Base-by-base conservation (phyloP, 2,888 invertebrate genomes). In the Cacoxenus indagator region DNA sequence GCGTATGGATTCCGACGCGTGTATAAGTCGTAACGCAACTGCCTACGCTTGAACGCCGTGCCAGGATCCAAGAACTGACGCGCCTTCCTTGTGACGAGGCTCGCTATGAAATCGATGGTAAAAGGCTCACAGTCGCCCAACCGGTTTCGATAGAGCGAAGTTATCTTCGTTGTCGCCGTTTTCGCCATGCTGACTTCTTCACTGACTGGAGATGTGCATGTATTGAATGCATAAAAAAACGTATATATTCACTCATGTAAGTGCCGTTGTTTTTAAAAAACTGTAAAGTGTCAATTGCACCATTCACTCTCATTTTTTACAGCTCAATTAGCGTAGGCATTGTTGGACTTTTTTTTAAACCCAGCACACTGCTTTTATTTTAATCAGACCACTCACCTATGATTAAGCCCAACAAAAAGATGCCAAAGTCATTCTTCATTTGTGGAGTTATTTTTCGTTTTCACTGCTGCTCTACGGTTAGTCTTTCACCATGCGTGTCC, bases 121-220 rank as follows among this genome's bases (percentile, higher is more conserved):
- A 80, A 70, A 45, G 78, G 76, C 46, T 80, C 75, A 62, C 79
- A 80, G 55, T 76, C 69, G 43, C 78, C 78, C 70, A 76, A 71
- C 75, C 74, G 66, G 73, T 77, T 78, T 67, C 66, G 70, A 67
- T 70, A 76, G 61, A 27, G n/a, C n/a, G n/a, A n/a, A n/a, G n/a
- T n/a, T 37, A 14, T 37, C 14, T 37, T 37, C 8, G 9, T 37
- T 14, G 14, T 2, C 37, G 37, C 37, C 37, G 14, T 37, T 14
- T 8, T 37, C 37, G 37, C 9, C 37, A 11, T 37, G 22, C 2
- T 19, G 22, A 22, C 9, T 9, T 51, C 51, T 17, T 22, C 51
- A 3, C 11, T 51, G 51, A 51, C 22, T 22, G 17, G 17, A 19
- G 51, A 5, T 22, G 8, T 19, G 51, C 51, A 11, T 22, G 51